Evolutionary conservation across 1,140 invertebrate genomes (phyloP).

Genomic region (Rhagoletis zephyria): DNA sequence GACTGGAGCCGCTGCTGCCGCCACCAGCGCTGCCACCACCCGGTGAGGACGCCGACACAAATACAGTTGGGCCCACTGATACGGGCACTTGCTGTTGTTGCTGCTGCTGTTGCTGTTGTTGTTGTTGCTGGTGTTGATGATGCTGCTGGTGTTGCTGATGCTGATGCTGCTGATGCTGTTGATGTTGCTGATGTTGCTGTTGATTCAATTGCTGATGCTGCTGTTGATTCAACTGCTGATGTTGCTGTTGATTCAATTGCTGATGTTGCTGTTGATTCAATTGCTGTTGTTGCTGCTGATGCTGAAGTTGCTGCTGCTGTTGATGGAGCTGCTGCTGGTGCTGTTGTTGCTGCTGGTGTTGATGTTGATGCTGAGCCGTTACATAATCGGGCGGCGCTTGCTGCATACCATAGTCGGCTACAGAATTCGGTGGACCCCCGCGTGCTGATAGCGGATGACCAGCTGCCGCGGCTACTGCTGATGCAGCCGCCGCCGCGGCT

Average conservation of each 20-base stretch:
- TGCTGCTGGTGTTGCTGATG: constrained; percentile 63
- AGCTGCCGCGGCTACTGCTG: constrained; percentile 49
- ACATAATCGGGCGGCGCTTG: constrained; percentile 58
- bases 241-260: constrained; percentile 62
- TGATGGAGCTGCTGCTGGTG: constrained; percentile 61
- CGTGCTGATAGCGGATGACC: constrained; percentile 70
- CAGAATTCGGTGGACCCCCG: constrained; percentile 56
- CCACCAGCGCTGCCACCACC: constrained; percentile 58
- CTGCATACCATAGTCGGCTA: constrained; percentile 68
- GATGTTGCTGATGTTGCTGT: constrained; percentile 59
- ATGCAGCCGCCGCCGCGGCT: constrained; percentile 52
- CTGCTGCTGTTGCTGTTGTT: constrained; percentile 58
- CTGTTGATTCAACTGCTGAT: constrained; percentile 61
- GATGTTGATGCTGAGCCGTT: constrained; percentile 61
- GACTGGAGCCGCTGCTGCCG: constrained; percentile 76
- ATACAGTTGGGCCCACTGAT: constrained; percentile 64
- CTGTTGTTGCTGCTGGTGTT: constrained; percentile 61
- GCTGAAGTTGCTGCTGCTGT: constrained; percentile 49
- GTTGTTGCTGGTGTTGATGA: constrained; percentile 61
- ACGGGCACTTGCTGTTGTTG: constrained; percentile 63
- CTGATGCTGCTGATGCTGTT: constrained; percentile 60
- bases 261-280: constrained; percentile 51
- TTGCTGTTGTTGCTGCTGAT: constrained; percentile 59
- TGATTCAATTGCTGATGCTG: constrained; percentile 59
- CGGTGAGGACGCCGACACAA: constrained; percentile 63